Evolutionary conservation across 2,113 vertebrate genomes (phyloP), one percentile per base, ranked within the genome.

Genomic region (Rhizomys pruinosus): DNA sequence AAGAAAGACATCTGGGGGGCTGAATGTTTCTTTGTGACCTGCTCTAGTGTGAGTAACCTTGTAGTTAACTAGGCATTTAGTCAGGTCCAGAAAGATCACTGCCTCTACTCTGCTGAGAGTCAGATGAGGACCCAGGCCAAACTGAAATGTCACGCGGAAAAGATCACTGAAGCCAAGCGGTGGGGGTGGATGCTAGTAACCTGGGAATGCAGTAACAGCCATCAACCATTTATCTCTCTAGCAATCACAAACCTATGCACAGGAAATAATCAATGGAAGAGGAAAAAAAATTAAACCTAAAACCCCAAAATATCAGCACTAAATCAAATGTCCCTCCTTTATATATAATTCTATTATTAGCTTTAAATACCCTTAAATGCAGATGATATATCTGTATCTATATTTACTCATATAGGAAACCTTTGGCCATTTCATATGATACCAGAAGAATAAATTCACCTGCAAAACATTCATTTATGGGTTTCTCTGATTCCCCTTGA

Each of bases 11-110:
- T 97, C 92, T 97, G 76, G 97, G 96, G 96, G 71, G 94, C 95
- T 95, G 97, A 95, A 95, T 71, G 92, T 94, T 97, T 93, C 92
- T 97, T 84, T 97, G 94, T 95, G 63, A 96, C 95, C 87, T 96
- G 93, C 95, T 97, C 96, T 94, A 97, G 91, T 94, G 96, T 96
- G 93, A 91, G 95, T 96, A 98, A 97, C 95, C 96, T 97, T 97
- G 89, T 94, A 92, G 97, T 98, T 98, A 98, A 97, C 90, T 96
- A 97, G 97, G 95, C 97, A 97, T 98, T 98, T 98, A 98, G 93
- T 95, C 94, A 96, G 93, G 89, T 90, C 79, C 92, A 96, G 81
- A 79, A 97, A 98, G 97, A 98, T 97, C 97, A 95, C 90, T 96
- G 95, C 97, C 95, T 89, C 92, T 87, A 93, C 92, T 95, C 92